Evolutionary conservation across 2,113 vertebrate genomes (phyloP), one percentile per base, ranked within the genome.

Genomic region (Hippopotamus amphibius): DNA sequence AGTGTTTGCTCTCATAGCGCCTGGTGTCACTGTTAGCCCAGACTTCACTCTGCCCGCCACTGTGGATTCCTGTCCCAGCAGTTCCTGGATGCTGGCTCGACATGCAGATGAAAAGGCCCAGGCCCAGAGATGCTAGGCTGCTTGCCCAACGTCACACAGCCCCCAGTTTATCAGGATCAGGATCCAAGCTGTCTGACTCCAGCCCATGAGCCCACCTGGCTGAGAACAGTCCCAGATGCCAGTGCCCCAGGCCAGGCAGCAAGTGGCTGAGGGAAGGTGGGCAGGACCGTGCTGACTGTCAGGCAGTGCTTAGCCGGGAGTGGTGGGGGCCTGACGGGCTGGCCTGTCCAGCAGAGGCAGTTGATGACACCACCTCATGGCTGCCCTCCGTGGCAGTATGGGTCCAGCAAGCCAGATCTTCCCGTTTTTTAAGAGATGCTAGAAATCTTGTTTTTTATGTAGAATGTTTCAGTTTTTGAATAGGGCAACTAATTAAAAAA

Each of bases 311-410:
- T 21, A 0, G 43, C 5, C 30, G 12, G 33, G 2, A 43, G 57
- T 1, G 33, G 0, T 9, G 19, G 37, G 0, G 3, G 22, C 24
- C 77, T 6, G 55, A n/a, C 5, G 2, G n/a, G 46, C 6, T 2
- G 15, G n/a, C n/a, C 24, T 24, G 19, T n/a, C 59, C 19, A 2
- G 55, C 33, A 0, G 21, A 10, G 15, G 30, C 57, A 12, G 57
- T 43, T 43, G 24, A 37, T 59, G 77, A 26, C 7, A 0, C 30
- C 7, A 9, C 1, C 37, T 30, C 16, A 8, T n/a, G 1, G 19
- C 9, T 12, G 5, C 53, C 55, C 59, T 50, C 55, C 7, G 1
- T 26, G 48, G 72, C 88, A 46, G 15, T 28, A 66, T 21, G 19
- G 21, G 17, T 22, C 46, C 41, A 3, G 4, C 5, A 5, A 72